Conservation (phyloP, 1,140 invertebrate species). For the Drosophila lini region DNA sequence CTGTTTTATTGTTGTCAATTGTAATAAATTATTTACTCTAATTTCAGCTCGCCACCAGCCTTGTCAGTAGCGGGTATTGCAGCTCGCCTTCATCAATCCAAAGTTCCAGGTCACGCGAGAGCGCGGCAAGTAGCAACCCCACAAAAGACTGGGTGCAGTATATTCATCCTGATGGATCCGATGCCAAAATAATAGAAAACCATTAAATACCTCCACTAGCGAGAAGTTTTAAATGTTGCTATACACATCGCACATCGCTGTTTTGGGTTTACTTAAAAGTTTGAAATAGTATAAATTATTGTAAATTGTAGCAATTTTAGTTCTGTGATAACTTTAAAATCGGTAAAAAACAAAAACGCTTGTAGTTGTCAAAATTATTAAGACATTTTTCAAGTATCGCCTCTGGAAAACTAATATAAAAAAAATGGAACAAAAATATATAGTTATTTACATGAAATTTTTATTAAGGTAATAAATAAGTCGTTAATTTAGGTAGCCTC, state of each 20-base stretch:
- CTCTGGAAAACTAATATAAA: not conserved
- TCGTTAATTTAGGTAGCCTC: not conserved
- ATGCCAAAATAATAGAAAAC: not conserved
- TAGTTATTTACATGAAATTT: not conserved
- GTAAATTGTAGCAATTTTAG: not conserved
- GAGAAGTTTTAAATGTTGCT: not conserved
- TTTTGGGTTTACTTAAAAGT: not conserved
- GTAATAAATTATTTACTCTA: not conserved
- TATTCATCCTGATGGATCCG: not conserved
- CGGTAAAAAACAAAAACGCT: not conserved
- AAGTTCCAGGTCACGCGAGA: not conserved
- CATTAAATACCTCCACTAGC: not conserved
- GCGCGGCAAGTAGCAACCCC: not conserved
- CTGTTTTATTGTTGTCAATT: not conserved
- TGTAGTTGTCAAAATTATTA: constrained; percentile 4
- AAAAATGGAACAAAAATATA: not conserved
- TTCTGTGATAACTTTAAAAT: constrained; percentile 7
- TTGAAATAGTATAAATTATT: not conserved
- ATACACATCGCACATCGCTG: not conserved
- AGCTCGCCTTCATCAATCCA: not conserved
- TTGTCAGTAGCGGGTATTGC: not conserved
- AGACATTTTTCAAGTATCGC: not conserved
- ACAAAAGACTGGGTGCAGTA: no score
- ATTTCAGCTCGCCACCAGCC: not conserved
- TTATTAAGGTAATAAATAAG: not conserved